Percentiles rank a stretch among this genome's conserved stretches.
Evolutionary conservation across 2,797 vertebrate species (phyloP).

Genomic region (Pitangus sulphuratus): DNA sequence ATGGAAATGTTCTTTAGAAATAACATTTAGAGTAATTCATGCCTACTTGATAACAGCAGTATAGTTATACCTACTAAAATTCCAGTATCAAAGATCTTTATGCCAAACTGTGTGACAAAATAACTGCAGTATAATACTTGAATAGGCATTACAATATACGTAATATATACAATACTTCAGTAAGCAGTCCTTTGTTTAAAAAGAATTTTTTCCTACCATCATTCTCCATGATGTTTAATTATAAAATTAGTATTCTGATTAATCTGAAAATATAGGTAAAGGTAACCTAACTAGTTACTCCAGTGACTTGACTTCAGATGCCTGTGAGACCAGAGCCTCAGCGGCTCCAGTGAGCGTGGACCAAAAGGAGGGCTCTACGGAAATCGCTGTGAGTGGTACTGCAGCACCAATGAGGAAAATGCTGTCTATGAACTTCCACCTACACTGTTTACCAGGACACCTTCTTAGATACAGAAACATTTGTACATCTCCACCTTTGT

Average conservation of each 20-base stretch:
- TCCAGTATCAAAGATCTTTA: background rate
- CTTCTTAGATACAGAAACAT: background rate
- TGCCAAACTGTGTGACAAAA: background rate
- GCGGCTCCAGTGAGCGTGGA: no score
- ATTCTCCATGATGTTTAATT: background rate
- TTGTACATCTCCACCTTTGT: background rate
- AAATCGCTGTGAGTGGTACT: background rate
- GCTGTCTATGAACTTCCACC: background rate
- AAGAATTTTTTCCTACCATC: background rate
- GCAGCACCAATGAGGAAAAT: background rate
- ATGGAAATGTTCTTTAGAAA: background rate
- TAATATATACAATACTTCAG: background rate
- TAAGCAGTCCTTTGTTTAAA: background rate
- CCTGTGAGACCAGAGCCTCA: background rate
- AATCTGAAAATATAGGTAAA: background rate
- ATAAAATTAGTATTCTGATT: background rate
- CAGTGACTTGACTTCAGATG: background rate
- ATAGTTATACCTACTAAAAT: background rate
- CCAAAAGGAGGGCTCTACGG: background rate
- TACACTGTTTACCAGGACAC: background rate
- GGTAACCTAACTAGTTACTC: background rate
- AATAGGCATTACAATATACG: rapidly evolving
- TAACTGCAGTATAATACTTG: background rate
- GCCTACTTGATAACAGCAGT: background rate
- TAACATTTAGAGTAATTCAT: background rate